Conservation (phyloP, 2,113 vertebrate species). For the zebrafish (Danio rerio) region GRCz12tu NC_133179.1:17670001-17670500, state of each 20-base stretch:
- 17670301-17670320: conserved; percentile 48
- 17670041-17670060: conserved; percentile 48
- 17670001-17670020: conserved; percentile 72
- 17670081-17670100: conserved; percentile 67
- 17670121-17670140: conserved; percentile 84
- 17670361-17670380: conserved; percentile 49
- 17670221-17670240: conserved; percentile 94
- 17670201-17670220: conserved; percentile 65
- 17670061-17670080: conserved; percentile 69
- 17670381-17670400: conserved; percentile 36
- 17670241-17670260: conserved; percentile 87
- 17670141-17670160: conserved; percentile 71
- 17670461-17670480: conserved; percentile 22
- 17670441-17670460: conserved; percentile 24
- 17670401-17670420: conserved; percentile 44
- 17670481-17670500: neutral
- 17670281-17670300: conserved; percentile 72
- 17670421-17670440: conserved; percentile 42
- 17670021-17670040: conserved; percentile 65
- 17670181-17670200: conserved; percentile 45
- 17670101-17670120: conserved; percentile 87
- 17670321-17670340: conserved; percentile 43
- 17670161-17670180: conserved; percentile 12
- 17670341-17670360: conserved; percentile 47
- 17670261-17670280: conserved; percentile 90